Evolutionary conservation across 1,140 invertebrate genomes (phyloP).

Genomic region (Caenorhabditis briggsae): DNA sequence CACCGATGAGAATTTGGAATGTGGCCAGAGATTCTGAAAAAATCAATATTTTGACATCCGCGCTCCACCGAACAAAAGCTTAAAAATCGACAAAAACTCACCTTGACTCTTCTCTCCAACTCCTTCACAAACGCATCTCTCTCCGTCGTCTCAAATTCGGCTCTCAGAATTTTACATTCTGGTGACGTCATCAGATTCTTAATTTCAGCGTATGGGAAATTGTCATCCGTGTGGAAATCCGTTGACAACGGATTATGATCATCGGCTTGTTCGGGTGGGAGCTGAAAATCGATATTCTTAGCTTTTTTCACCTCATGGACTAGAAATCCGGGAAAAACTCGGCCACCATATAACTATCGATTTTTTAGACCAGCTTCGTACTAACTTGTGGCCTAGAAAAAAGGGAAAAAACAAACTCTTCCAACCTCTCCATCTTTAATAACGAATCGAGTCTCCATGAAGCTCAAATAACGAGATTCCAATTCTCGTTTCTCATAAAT

Average conservation of each 20-base stretch:
- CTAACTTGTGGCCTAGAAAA: background rate
- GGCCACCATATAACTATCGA: too few relatives aligned
- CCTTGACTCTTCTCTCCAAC: background rate
- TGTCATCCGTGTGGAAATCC: conserved; percentile 65
- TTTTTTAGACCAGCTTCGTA: too few relatives aligned
- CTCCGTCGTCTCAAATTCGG: conserved; percentile 4
- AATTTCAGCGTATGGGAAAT: conserved; percentile 67
- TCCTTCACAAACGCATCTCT: conserved; percentile 28
- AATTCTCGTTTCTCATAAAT: conserved; percentile 59
- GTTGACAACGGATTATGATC: conserved; percentile 63
- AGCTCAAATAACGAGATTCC: conserved; percentile 68
- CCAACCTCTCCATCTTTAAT: conserved; percentile 65
- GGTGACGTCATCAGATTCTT: conserved; percentile 27
- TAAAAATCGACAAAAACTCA: background rate
- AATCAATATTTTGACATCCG: background rate
- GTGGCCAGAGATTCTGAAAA: conserved; percentile 18
- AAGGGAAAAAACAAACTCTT: background rate
- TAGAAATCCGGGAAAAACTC: too few relatives aligned
- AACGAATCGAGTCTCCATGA: conserved; percentile 68
- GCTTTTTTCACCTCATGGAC: too few relatives aligned
- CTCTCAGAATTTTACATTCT: conserved; percentile 64
- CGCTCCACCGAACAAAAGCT: background rate
- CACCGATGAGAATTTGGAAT: background rate
- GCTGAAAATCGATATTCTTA: conserved; percentile 67
- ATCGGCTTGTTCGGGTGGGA: conserved; percentile 64